These are phyloP conservation scores for Antheraea assamensis DNA, from an alignment of 2,888 invertebrate genomes.

Conservation along the genomic window DNA sequence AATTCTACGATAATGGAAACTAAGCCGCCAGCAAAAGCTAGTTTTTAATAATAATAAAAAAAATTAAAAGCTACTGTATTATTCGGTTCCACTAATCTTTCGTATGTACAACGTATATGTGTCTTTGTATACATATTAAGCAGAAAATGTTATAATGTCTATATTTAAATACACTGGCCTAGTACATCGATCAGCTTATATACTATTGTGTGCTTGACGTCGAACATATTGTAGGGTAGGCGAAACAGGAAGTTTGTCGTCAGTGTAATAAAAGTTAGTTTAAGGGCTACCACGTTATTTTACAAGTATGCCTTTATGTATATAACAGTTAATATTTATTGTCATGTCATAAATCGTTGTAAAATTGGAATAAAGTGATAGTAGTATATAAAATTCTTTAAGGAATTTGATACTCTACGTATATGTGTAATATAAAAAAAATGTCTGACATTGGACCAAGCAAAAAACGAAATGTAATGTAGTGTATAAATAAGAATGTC, in stretches of 20 bases:
- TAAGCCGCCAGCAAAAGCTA: not conserved
- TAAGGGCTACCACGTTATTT: constrained; percentile 4
- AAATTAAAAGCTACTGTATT: not conserved
- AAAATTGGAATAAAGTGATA: too few species aligned
- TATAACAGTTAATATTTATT: too few species aligned
- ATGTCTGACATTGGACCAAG: too few species aligned
- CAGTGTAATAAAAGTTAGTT: not conserved
- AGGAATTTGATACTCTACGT: too few species aligned
- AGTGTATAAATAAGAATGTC: too few species aligned
- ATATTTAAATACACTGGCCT: not conserved
- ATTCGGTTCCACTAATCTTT: not conserved
- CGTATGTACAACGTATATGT: not conserved
- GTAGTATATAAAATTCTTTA: too few species aligned
- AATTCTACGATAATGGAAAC: too few species aligned
- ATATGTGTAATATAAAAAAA: too few species aligned
- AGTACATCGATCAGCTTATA: not conserved
- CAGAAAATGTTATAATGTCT: not conserved
- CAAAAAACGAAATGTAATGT: too few species aligned
- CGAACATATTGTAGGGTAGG: not conserved
- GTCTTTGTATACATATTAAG: not conserved
- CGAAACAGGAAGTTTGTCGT: constrained; percentile 13
- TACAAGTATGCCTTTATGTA: not conserved
- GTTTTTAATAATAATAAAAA: not conserved
- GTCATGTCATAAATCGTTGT: too few species aligned
- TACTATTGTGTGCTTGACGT: not conserved